Evolutionary conservation across 2,888 invertebrate genomes (phyloP), one percentile per base, ranked within the genome.

Genomic region (Heliconius ismenius): DNA sequence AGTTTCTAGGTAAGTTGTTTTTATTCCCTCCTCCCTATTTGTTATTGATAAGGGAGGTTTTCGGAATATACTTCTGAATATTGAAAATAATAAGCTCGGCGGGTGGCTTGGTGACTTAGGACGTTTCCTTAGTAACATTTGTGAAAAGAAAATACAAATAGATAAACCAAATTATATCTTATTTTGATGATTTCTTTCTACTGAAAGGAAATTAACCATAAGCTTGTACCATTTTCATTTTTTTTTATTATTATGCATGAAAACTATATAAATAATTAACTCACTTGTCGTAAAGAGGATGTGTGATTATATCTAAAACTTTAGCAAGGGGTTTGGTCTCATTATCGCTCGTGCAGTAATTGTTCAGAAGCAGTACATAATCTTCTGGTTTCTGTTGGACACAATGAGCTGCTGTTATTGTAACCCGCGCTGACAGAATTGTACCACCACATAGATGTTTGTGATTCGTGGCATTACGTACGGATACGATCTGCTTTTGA

Each of bases 351-450:
- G 64, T 76, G 76, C 93, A 92, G 76, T 86, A 83, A 82, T 94
- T 94, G 80, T 89, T 90, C 6, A 94, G 80, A 65, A 84, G 84
- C 21, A 94, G 76, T 3, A 79, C 18, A 74, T 92, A 94, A 13
- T 87, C 81, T 0, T 82, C 60, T 11, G 85, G 80, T 18, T 75
- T 75, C 18, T 82, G 73, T n/a, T 81, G 68, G 2, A 91, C 86
- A 81, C 94, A 94, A 80, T 94, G 94, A 0, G 94, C 94, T 1
- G 93, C 92, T 9, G 94, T 94, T 62, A 94, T 39, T 0, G 92
- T 92, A 49, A 83, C 84, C 3, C 85, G 74, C 10, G 84, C 79
- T 3, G 90, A 86, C 9, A 94, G 78, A 2, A 94, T 75, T 2
- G 88, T 87, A 3, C 90, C 90, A 0, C 93, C 93, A 78, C 94